phyloP scores from a whole-genome alignment of 2,888 invertebrate genomes.

The Melieria picta region DNA sequence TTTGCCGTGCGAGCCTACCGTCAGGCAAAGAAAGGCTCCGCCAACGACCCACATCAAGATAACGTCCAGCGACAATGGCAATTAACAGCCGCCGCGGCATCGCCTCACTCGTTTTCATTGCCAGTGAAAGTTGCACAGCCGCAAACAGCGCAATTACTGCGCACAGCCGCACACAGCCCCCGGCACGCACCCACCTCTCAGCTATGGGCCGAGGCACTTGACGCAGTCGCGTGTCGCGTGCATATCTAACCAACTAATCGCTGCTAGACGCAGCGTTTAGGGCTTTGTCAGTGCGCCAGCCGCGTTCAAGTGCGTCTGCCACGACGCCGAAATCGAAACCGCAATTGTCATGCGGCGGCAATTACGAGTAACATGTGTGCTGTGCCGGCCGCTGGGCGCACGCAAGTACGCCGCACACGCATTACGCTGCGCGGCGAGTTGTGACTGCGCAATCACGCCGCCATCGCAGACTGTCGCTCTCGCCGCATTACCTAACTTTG shows the following conservation, averaged over 20 bases:
- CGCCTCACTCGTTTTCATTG: conserved; percentile 28
- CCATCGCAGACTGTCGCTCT: not conserved
- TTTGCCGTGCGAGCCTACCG: not conserved
- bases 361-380: conserved; percentile 42
- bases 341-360: conserved; percentile 47
- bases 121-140: conserved; percentile 32
- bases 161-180: not conserved
- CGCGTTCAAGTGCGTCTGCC: too few species aligned
- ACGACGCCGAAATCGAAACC: conserved; percentile 39
- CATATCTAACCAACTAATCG: not conserved
- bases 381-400: not conserved
- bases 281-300: too few species aligned
- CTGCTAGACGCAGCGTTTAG: too few species aligned
- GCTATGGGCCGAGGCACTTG: not conserved
- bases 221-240: not conserved
- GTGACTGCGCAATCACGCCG: too few species aligned
- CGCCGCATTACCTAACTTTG: conserved; percentile 25
- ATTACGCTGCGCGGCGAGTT: too few species aligned
- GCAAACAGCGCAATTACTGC: not conserved
- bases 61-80: conserved; percentile 13
- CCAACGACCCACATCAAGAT: too few species aligned
- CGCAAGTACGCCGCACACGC: not conserved
- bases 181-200: not conserved
- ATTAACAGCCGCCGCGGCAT: conserved; percentile 24
- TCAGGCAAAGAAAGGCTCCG: not conserved